Evolutionary conservation across 2,888 invertebrate species (phyloP), one percentile per base, ranked within the genome.

Genomic region (Andricus curvator): DNA sequence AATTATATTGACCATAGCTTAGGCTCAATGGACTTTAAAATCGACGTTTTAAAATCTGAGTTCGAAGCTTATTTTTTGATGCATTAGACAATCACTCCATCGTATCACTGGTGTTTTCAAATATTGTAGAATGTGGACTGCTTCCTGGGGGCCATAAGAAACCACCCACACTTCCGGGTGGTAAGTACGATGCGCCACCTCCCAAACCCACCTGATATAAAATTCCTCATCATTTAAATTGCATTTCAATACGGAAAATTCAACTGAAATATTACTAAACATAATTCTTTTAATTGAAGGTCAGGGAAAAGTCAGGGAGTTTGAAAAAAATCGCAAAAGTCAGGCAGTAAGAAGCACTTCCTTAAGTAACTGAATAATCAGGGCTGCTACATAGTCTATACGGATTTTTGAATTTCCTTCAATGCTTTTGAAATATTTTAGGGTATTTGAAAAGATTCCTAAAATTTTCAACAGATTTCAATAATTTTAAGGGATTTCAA

Each of bases 121-220:
- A 92, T 85, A 92, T 92, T 74, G 92, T 92, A 80, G 92, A 91
- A 84, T 92, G 92, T 70, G 92, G 91, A 85, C 89, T 91, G 88
- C 87, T 91, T 83, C 90, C 88, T 62, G 88, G 86, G 83, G 92
- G 90, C 91, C 91, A 92, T 51, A 91, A 88, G 82, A 92, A 92
- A 77, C 92, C 91, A 83, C 91, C 91, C 83, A 91, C 90, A 81
- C 91, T 90, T 82, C 91, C 91, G 74, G 91, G 91, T 81, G 91
- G 91, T 84, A 92, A 88, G 84, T 92, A 92, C 41, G 92, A 92
- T 78, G 91, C 91, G 80, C 91, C 91, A 84, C 91, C 91, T 86
- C 89, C 89, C 80, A 92, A 88, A 83, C 90, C 90, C 82, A 91
- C 89, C 89, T 92, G 86, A 86, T 86, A 85, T 83, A 82, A 79